Evolutionary conservation across 2,888 invertebrate species (phyloP).

Genomic region (Tupiocoris notatus): DNA sequence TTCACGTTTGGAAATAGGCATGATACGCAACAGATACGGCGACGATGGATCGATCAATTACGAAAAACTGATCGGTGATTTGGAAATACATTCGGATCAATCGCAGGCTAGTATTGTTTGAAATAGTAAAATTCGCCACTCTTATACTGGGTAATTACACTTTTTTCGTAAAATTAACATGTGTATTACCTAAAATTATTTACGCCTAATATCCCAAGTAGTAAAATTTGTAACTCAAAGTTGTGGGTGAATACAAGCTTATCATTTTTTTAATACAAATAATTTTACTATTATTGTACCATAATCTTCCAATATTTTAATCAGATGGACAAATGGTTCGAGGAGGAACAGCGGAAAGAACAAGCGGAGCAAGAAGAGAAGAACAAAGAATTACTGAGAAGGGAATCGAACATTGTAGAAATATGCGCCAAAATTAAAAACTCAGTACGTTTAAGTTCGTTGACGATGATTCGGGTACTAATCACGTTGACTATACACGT

Average conservation of each 20-base stretch:
- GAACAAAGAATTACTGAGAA: constrained; percentile 1
- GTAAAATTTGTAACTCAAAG: too few species aligned
- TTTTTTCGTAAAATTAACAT: too few species aligned
- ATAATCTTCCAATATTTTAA: neutral
- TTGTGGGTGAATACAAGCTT: too few species aligned
- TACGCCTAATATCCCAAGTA: too few species aligned
- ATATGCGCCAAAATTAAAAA: constrained; percentile 31
- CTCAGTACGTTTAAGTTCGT: constrained; percentile 9
- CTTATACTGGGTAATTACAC: too few species aligned
- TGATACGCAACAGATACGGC: constrained; percentile 6
- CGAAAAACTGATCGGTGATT: constrained; percentile 13
- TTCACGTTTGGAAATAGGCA: constrained; percentile 11
- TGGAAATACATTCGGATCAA: constrained; percentile 9
- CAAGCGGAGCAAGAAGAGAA: constrained; percentile 2
- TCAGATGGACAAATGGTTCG: constrained; percentile 21
- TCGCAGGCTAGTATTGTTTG: too few species aligned
- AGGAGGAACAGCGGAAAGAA: neutral
- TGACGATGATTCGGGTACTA: too few species aligned
- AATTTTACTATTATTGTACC: too few species aligned
- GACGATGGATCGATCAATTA: constrained; percentile 12
- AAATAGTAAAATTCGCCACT: too few species aligned
- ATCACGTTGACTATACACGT: too few species aligned
- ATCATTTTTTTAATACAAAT: too few species aligned
- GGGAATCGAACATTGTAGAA: constrained; percentile 36
- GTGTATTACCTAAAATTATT: too few species aligned